Evolutionary conservation across 2,888 invertebrate species (phyloP).

Genomic region (Acleris holmiana): DNA sequence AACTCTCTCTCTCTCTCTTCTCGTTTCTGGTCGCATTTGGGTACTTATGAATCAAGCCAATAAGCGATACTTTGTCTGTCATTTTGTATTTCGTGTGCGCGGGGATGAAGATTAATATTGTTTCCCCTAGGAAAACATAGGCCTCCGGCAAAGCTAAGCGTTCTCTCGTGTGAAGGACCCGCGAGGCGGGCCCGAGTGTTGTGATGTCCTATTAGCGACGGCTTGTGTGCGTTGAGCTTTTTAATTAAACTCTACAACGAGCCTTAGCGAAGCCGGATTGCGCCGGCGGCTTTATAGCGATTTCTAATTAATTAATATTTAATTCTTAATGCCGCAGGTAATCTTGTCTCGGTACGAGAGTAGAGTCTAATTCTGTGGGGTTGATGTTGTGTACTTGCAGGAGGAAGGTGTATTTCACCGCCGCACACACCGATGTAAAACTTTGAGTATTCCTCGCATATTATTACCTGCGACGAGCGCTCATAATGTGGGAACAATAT

Average conservation of each 20-base stretch:
- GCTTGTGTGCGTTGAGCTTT: conserved; percentile 68
- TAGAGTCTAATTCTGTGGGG: conserved; percentile 2
- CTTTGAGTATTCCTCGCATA: conserved; percentile 13
- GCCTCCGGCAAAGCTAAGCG: conserved; percentile 39
- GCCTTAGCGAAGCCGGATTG: conserved; percentile 51
- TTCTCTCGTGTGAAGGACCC: conserved; percentile 57
- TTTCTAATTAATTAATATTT: conserved; percentile 37
- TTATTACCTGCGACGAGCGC: conserved; percentile 17
- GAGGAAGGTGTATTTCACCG: background rate
- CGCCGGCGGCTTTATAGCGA: conserved; percentile 40
- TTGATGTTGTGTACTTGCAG: background rate
- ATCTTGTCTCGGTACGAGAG: background rate
- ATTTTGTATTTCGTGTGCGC: background rate
- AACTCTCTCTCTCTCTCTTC: no score
- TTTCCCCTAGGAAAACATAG: conserved; percentile 38
- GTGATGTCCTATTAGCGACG: conserved; percentile 71
- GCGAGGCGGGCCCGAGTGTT: conserved; percentile 53
- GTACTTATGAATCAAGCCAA: background rate
- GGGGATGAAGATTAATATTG: conserved; percentile 33
- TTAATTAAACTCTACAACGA: conserved; percentile 70
- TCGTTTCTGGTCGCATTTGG: background rate
- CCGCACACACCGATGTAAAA: background rate
- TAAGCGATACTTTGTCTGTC: background rate
- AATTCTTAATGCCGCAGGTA: conserved; percentile 36
- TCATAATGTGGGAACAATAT: conserved; percentile 33